Percentiles rank a stretch among this genome's conserved stretches.
Evolutionary conservation across 2,797 vertebrate species (phyloP).

Genomic region (Spinus pinus): DNA sequence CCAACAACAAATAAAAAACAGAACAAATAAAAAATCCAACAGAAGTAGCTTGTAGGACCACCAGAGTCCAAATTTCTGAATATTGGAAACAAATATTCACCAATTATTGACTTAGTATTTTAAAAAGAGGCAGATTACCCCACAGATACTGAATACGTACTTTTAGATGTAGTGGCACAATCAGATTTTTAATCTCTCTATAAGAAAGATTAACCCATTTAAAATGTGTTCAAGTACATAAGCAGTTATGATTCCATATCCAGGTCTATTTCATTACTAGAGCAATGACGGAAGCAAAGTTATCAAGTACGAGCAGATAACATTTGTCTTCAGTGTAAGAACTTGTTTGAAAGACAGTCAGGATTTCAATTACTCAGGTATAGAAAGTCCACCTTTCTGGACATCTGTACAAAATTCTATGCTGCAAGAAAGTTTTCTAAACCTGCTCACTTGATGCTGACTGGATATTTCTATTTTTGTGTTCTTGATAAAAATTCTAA

Average conservation of each 20-base stretch:
- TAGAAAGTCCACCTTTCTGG: neutral
- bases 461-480: neutral
- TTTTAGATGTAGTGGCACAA: neutral
- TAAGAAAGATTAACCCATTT: neutral
- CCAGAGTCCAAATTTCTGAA: neutral
- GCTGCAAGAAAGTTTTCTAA: neutral
- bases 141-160: neutral
- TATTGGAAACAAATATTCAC: neutral
- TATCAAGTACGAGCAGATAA: neutral
- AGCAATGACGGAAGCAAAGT: neutral
- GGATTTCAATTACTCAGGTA: neutral
- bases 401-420: neutral
- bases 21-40: neutral
- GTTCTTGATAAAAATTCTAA: neutral
- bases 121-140: neutral
- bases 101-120: neutral
- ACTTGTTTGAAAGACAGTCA: neutral
- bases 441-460: neutral
- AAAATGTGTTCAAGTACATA: neutral
- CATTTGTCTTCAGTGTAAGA: neutral
- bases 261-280: neutral
- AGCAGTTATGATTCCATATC: neutral
- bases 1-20: neutral
- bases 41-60: neutral
- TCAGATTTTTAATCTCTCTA: neutral